Conservation (phyloP, 2,888 invertebrate genomes). For the Lasioglossum calceatum region DNA sequence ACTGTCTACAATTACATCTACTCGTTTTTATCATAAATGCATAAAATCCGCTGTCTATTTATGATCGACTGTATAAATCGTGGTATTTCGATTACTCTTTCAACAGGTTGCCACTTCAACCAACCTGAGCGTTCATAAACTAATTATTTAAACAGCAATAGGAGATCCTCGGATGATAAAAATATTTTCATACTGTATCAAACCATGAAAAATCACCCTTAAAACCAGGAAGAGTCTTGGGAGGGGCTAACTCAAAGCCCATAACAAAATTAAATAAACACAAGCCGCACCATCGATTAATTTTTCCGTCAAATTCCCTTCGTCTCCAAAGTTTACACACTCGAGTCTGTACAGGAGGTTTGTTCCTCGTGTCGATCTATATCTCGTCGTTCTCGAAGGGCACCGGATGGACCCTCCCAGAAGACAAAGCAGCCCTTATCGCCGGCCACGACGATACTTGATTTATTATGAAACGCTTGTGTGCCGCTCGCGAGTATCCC, state of each 20-base stretch:
- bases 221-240: background rate
- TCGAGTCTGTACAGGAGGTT: background rate
- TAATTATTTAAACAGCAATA: background rate
- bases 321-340: background rate
- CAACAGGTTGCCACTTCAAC: background rate
- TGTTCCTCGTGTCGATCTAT: constrained; percentile 5
- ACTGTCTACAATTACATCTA: no score
- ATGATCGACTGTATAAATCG: background rate
- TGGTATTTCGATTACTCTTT: background rate
- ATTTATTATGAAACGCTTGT: constrained; percentile 45
- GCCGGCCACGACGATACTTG: constrained; percentile 50
- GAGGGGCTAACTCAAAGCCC: background rate
- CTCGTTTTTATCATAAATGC: no score
- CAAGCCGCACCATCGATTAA: background rate
- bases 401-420: background rate
- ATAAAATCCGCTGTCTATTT: no score
- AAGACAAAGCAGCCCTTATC: constrained; percentile 22
- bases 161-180: background rate
- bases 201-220: background rate
- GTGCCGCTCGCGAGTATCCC: background rate
- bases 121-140: background rate
- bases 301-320: background rate
- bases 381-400: constrained; percentile 19
- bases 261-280: background rate
- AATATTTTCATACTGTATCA: background rate